Conservation (phyloP, 2,797 vertebrate genomes). For the Sphenodon punctatus region DNA sequence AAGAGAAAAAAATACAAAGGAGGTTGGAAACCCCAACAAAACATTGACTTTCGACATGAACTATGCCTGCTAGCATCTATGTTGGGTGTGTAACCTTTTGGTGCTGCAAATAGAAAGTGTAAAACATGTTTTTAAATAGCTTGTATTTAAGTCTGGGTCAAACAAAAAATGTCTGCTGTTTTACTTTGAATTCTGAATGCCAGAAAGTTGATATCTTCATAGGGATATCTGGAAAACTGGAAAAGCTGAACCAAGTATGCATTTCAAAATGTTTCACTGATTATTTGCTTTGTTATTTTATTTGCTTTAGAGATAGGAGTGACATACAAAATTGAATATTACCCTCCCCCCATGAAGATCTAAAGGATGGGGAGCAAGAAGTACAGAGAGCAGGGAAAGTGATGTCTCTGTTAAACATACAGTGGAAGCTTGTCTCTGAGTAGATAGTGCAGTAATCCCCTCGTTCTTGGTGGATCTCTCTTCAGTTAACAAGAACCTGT, state of each 20-base stretch:
- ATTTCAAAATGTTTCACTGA: constrained; percentile 58
- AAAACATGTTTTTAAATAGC: constrained; percentile 52
- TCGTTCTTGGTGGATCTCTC: constrained; percentile 36
- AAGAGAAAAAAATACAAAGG: constrained; percentile 18
- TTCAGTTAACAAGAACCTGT: constrained; percentile 28
- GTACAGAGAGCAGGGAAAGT: too few species aligned
- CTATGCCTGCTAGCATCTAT: constrained; percentile 43
- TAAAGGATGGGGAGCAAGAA: too few species aligned
- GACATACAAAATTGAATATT: too few species aligned
- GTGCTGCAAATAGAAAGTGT: constrained; percentile 46
- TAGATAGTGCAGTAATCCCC: neutral
- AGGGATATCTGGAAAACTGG: constrained; percentile 74
- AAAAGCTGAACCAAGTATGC: constrained; percentile 53
- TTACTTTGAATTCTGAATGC: constrained; percentile 62
- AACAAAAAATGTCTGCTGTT: constrained; percentile 65
- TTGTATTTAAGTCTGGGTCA: constrained; percentile 54
- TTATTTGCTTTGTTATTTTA: constrained; percentile 66
- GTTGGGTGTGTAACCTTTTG: constrained; percentile 48
- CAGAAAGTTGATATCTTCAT: constrained; percentile 71
- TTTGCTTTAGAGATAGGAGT: constrained; percentile 54
- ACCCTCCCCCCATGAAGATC: too few species aligned
- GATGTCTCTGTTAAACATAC: neutral
- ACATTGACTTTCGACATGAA: constrained; percentile 42
- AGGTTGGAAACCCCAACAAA: constrained; percentile 37
- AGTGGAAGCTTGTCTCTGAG: constrained; percentile 14